Base-by-base conservation (phyloP, 2,797 vertebrate genomes). In the Chrosomus eos region DNA sequence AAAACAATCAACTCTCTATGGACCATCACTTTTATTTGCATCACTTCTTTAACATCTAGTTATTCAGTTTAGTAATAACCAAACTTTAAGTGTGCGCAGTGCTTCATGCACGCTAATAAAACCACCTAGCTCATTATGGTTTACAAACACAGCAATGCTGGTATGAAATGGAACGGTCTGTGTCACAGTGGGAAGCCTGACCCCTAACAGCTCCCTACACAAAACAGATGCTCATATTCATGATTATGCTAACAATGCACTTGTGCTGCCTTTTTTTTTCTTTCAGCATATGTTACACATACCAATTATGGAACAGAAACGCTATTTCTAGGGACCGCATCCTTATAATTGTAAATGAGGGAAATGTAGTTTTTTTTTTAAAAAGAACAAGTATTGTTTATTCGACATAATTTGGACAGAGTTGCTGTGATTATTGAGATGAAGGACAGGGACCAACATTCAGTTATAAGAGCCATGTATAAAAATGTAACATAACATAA, bases 71-170 rank as follows among this genome's bases (percentile, higher is more conserved):
- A 18, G 33, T 16, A 60, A 23, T 67, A 67, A 67, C 66, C 2
- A 72, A 26, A 55, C 8, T 71, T 58, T 71, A 58, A 45, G 18
- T 31, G 31, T 77, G 58, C 2, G 10, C n/a, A 58, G 51, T 77
- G 18, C 66, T 84, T 81, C 64, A 84, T 70, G 16, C 45, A 77
- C 51, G 21, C 82, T 89, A 89, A 91, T 85, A 87, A 81, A 82
- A 89, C 84, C 81, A 60, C 53, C 68, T 78, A 21, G 87, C 84
- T 87, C 53, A 87, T 84, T 83, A 80, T 75, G 82, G n/a, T 45
- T 60, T 48, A 76, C 33, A 58, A 68, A 43, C 83, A 85, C 75
- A 76, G 23, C 48, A 2, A 1, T 38, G 67, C 45, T n/a, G 33
- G 45, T 43, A 40, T 31, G 26, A n/a, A 83, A 45, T 86, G 66